Base-by-base conservation (phyloP, 1,140 invertebrate genomes). In the Temnothorax longispinosus region DNA sequence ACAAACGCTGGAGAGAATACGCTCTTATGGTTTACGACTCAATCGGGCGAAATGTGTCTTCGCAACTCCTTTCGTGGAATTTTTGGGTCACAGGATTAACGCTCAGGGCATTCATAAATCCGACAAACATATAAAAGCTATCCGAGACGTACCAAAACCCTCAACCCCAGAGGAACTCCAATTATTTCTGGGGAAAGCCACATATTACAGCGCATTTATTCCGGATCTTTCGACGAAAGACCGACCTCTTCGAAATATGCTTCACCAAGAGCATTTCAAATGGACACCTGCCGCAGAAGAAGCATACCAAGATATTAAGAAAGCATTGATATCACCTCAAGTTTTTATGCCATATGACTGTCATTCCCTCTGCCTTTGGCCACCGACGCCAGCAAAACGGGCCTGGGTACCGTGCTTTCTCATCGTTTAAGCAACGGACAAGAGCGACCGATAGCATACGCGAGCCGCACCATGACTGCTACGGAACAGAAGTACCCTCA, bases 191-290 rank as follows among this genome's bases (percentile, higher is more conserved):
- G 27, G 47, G 0, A 72, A 72, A 72, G 69, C 69, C 3, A 52
- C 47, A 1, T 72, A 52, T 7, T 54, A 74, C 10, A 69, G 15
- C 0, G 5, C 11, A 8, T 77, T 69, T 41, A 67, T 82, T 15
- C 60, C 52, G 0, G 35, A 85, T 27, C 27, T 27, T 27, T 27
- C 27, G 1, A 27, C 27, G 27, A 27, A 27, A 27, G 27, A 27
- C 27, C 27, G 27, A 27, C 27, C 1, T 1, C 27, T 27, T 47
- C 50, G 82, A 27, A 15, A 80, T 13, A 86, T 85, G 60, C 27
- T 87, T 3, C 44, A 56, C 13, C 91, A 2, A 74, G 91, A 44
- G 35, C 0, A 89, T 2, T 96, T 95, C 21, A 90, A 93, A 21
- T 90, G 93, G 3, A 90, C 96, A 10, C 3, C 41, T n/a, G 32